Base-by-base conservation (phyloP, 2,888 invertebrate species). In the Drosophila mimetica region DNA sequence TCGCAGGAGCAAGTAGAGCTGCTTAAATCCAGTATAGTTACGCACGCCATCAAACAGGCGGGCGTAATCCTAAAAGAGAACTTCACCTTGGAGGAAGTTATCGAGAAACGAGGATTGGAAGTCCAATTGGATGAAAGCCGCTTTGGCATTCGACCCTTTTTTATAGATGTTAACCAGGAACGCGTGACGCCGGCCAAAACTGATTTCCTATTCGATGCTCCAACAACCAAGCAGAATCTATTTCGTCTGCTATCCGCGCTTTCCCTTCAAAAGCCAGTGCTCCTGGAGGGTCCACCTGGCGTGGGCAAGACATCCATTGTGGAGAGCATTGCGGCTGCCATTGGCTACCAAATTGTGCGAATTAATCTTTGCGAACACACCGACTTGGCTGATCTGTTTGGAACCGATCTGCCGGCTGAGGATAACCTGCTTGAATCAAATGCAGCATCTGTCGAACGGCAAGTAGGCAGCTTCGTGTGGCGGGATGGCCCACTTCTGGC, bases 321-420 rank as follows among this genome's bases (percentile, higher is more conserved):
- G 2, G 95, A 95, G 55, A 98, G 98, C 25, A 92, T 99, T 39
- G 98, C 99, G 0, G 95, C 94, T 88, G 94, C 95, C 8, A 95
- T 97, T 2, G 96, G 97, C 1, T 95, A 97, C 90, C 93, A 94
- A 87, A 94, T 99, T 32, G 95, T 98, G 13, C 93, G 99, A 46
- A 97, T 99, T 65, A 99, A 99, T 93, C 93, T 99, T 48, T 99
- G 99, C 51, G 99, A 99, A 89, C 99, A 99, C 93, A 99, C 99
- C 94, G 99, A 99, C 92, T 95, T 99, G 54, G 96, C 97, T 11
- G 99, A 99, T 92, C 93, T 99, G 42, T 99, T 99, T 91, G 99
- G 99, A 22, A 97, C 98, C 3, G 99, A 99, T 93, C 93, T 99
- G 47, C 99, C 99, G 0, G 94, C 97, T 0, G 98, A 98, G 92